A percentile compares a stretch with the other conserved stretches of the same genome.
phyloP scores from a whole-genome alignment of 2,888 invertebrate species.

The Melanophora roralis region DNA sequence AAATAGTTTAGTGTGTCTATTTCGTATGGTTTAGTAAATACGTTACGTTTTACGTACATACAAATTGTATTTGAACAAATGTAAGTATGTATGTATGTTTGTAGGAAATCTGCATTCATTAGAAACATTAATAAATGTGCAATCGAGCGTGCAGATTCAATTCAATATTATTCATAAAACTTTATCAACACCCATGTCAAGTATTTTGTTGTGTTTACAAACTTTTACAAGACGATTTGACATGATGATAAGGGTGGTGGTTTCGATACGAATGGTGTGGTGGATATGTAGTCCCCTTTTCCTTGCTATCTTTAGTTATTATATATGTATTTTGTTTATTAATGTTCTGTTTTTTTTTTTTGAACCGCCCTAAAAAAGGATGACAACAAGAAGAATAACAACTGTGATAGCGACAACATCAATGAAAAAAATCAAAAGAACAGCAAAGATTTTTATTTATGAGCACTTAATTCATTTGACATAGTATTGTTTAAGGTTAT shows the following conservation, averaged over 20 bases:
- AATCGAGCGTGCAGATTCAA: slow-evolving; percentile 63
- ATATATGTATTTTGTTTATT: slow-evolving; percentile 19
- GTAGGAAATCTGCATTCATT: neutral
- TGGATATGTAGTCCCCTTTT: slow-evolving; percentile 14
- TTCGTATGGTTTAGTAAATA: slow-evolving; percentile 40
- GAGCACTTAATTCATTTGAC: slow-evolving; percentile 64
- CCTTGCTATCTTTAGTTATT: neutral
- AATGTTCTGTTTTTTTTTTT: slow-evolving; percentile 25
- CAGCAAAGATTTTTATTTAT: slow-evolving; percentile 64
- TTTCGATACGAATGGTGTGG: slow-evolving; percentile 16
- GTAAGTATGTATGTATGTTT: neutral
- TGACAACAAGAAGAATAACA: slow-evolving; percentile 4
- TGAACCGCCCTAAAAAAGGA: slow-evolving; percentile 1
- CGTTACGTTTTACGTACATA: neutral
- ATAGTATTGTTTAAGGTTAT: slow-evolving; percentile 33
- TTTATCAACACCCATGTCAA: slow-evolving; percentile 70
- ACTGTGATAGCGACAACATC: slow-evolving; percentile 10
- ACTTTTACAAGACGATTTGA: slow-evolving; percentile 69
- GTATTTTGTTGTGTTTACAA: slow-evolving; percentile 74
- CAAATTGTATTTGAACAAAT: neutral
- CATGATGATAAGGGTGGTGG: slow-evolving; percentile 55
- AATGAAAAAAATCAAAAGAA: slow-evolving; percentile 13
- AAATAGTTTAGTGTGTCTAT: slow-evolving; percentile 42
- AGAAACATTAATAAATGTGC: slow-evolving; percentile 58
- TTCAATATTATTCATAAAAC: slow-evolving; percentile 64